These are phyloP conservation scores for Oceanodroma leucorhoa DNA, from an alignment of 2,797 vertebrate genomes.

Conservation along the genomic window DNA sequence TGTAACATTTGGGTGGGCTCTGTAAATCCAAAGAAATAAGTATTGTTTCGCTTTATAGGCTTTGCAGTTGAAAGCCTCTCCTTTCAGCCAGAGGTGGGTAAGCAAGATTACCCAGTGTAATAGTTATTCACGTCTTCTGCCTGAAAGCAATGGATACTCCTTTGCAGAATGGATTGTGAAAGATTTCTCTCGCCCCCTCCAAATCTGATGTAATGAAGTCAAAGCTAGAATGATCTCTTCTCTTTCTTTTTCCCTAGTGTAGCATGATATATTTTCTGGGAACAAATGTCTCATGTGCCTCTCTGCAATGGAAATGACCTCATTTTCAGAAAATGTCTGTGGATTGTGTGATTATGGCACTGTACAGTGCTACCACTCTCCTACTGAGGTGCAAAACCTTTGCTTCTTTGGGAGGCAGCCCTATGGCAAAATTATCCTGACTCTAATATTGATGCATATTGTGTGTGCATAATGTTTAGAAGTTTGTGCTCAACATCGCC, in stretches of 20 bases:
- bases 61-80: not conserved
- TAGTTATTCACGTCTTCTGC: not conserved
- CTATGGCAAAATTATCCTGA: fast-evolving
- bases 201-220: not conserved
- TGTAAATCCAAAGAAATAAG: not conserved
- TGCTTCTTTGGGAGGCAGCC: not conserved
- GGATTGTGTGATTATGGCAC: not conserved
- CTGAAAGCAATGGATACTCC: not conserved
- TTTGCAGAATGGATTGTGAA: not conserved
- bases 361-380: not conserved
- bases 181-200: not conserved
- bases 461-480: fast-evolving
- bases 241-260: not conserved
- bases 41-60: not conserved
- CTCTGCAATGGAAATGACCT: slow-evolving; percentile 11
- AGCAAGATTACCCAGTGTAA: not conserved
- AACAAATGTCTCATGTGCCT: not conserved
- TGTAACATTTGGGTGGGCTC: not conserved
- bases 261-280: slow-evolving; percentile 15
- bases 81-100: not conserved
- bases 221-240: not conserved
- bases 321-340: not conserved
- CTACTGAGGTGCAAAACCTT: not conserved
- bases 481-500: fast-evolving
- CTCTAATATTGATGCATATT: fast-evolving